Base-by-base conservation (phyloP, 64 coral and sea anemone species). In the Pocillopora verrucosa region DNA sequence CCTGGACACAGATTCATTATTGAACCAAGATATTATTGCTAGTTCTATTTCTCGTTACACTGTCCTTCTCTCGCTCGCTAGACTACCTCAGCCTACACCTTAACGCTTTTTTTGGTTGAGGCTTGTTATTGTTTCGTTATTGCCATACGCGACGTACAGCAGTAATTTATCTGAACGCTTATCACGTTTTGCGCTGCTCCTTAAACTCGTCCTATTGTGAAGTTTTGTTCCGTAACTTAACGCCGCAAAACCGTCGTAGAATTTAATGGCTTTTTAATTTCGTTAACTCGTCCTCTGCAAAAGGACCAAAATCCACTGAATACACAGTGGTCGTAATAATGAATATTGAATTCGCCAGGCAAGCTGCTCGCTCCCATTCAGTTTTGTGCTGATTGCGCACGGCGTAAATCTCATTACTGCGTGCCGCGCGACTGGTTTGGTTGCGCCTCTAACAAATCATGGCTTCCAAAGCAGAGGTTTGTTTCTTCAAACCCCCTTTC, bases 331-430 rank as follows among this genome's bases (percentile, higher is more conserved):
- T 72, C 36, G 37, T 20, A 72, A 58, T 85, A 45, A 85, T 85
- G 65, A 56, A 51, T 72, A 72, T 85, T 81, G 58, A 65, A 85
- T 72, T 85, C 38, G 22, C 22, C n/a, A 17, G 19, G 65, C 45
- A 65, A 57, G 30, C 22, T 56, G 64, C 25, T 72, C 19, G n/a
- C 61, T 36, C 10, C 64, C 20, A 85, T 65, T 85, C 63, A 56
- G 64, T 35, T 45, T 36, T 56, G 63, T 41, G 11, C 22, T 85
- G 38, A 85, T 72, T 85, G 65, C 64, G 37, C 64, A 85, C 20
- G 19, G 12, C 19, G 25, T 36, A 72, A 85, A 56, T 85, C 82
- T 17, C 22, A 85, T 72, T 57, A 72, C 38, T 11, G 36, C 56
- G 63, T 41, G 61, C 24, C 19, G 61, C 10, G 61, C 15, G 13